Evolutionary conservation across 2,888 invertebrate species (phyloP), one percentile per base, ranked within the genome.

Genomic region (Parapristionchus giblindavisi): DNA sequence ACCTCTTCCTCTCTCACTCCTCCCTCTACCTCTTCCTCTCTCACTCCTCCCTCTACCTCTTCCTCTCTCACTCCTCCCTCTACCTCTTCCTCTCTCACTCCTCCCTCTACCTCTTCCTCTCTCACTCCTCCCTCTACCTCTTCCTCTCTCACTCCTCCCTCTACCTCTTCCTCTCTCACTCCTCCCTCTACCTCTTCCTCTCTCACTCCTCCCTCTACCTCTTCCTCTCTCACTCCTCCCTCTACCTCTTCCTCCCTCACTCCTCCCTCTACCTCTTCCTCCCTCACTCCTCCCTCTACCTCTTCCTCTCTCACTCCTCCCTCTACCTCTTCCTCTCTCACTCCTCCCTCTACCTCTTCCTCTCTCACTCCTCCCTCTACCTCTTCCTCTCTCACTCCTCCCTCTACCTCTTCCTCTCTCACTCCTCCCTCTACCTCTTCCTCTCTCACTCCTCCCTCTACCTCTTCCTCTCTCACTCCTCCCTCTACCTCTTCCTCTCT

Each of bases 311-410:
- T n/a, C n/a, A n/a, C n/a, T n/a, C n/a, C n/a, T n/a, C 48, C 48
- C 58, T 58, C 24, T n/a, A 11, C 27, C 58, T 58, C 58, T 58
- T 27, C 27, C 27, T n/a, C 58, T 58, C 58, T 58, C 11, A 4
- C n/a, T 60, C 61, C 32, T 61, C 61, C 32, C 61, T 61, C 32
- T 60, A 3, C 36, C 17, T 61, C 38, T 61, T 61, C 61, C 61
- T 61, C 32, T 32, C n/a, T n/a, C n/a, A n/a, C n/a, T n/a, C n/a
- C n/a, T n/a, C n/a, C n/a, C n/a, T n/a, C n/a, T n/a, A n/a, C n/a
- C n/a, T n/a, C n/a, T n/a, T n/a, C n/a, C n/a, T n/a, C n/a, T n/a
- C n/a, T n/a, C n/a, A n/a, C n/a, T n/a, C n/a, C n/a, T n/a, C n/a
- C n/a, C n/a, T n/a, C n/a, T n/a, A n/a, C n/a, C n/a, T n/a, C n/a